A percentile compares a stretch with the other conserved stretches of the same genome.
Conservation (phyloP, 2,888 invertebrate genomes). For the Thereva nobilitata region DNA sequence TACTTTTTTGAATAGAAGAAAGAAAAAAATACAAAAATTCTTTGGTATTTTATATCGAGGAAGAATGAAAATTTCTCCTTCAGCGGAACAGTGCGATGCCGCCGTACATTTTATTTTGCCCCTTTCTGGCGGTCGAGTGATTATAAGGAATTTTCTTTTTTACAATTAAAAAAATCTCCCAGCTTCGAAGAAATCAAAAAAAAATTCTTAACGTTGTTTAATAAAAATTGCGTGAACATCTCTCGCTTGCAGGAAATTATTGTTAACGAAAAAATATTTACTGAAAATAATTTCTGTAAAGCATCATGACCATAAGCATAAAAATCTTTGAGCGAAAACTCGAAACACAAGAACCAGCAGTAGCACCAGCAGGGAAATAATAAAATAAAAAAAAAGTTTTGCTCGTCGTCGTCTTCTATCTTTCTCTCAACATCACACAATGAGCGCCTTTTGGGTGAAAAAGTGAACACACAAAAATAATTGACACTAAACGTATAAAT, state of each 20-base stretch:
- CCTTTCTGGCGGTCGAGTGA: constrained; percentile 15
- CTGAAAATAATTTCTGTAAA: background rate
- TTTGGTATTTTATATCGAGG: too few relatives aligned
- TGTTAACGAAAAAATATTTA: background rate
- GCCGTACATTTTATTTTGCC: background rate
- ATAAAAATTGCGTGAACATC: too few relatives aligned
- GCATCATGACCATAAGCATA: background rate
- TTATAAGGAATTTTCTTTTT: constrained; percentile 11
- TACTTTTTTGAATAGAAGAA: too few relatives aligned
- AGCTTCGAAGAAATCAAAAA: background rate
- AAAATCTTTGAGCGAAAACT: constrained; percentile 3
- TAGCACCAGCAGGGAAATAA: constrained; percentile 27
- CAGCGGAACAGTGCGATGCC: constrained; percentile 13
- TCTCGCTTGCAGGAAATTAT: too few relatives aligned
- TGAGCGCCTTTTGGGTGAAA: constrained; percentile 38
- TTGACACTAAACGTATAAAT: constrained; percentile 36
- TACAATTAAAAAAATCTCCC: background rate
- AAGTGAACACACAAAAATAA: constrained; percentile 39
- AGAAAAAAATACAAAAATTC: too few relatives aligned
- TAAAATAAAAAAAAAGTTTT: constrained; percentile 14
- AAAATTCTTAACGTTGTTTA: background rate
- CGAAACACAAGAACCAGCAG: constrained; percentile 23
- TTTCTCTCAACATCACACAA: constrained; percentile 38
- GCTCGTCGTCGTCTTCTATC: constrained; percentile 22
- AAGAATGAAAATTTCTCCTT: constrained; percentile 30